Conservation (phyloP, 2,888 invertebrate genomes). For the Pachliopta kotzebuea region DNA sequence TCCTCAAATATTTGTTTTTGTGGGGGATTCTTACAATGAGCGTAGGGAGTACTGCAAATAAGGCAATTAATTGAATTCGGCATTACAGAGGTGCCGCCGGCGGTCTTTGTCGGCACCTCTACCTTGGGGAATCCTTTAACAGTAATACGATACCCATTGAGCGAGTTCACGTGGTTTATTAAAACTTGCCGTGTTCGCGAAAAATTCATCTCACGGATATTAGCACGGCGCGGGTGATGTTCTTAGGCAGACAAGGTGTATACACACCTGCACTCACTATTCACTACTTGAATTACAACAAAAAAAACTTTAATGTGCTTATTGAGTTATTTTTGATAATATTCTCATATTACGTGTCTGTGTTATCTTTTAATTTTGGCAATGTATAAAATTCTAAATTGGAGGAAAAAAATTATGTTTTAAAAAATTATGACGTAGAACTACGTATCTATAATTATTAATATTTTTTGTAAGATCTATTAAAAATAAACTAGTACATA, state of each 20-base stretch:
- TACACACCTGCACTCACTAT: slow-evolving; percentile 45
- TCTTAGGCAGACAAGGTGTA: slow-evolving; percentile 31
- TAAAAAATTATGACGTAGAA: background rate
- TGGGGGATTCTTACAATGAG: slow-evolving; percentile 64
- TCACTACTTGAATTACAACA: slow-evolving; percentile 45
- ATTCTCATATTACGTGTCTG: slow-evolving; percentile 23
- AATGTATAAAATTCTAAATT: slow-evolving; percentile 2
- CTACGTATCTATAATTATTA: background rate
- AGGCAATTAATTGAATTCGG: slow-evolving; percentile 80
- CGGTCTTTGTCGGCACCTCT: slow-evolving; percentile 69
- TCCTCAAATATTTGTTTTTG: slow-evolving; percentile 77
- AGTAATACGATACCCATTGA: slow-evolving; percentile 69
- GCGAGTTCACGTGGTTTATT: slow-evolving; percentile 40
- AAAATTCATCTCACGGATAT: slow-evolving; percentile 46
- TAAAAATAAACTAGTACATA: background rate
- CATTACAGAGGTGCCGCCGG: slow-evolving; percentile 70
- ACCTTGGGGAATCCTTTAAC: slow-evolving; percentile 34
- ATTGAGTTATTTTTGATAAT: slow-evolving; percentile 28
- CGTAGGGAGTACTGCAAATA: slow-evolving; percentile 67
- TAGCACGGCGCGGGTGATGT: slow-evolving; percentile 48
- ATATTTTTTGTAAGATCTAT: background rate
- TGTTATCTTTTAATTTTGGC: slow-evolving; percentile 11
- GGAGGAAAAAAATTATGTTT: background rate
- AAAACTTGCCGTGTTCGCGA: slow-evolving; percentile 42
- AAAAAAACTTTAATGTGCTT: slow-evolving; percentile 32